phyloP scores from a whole-genome alignment of 2,113 vertebrate genomes.

The Psittacara wagleri region DNA sequence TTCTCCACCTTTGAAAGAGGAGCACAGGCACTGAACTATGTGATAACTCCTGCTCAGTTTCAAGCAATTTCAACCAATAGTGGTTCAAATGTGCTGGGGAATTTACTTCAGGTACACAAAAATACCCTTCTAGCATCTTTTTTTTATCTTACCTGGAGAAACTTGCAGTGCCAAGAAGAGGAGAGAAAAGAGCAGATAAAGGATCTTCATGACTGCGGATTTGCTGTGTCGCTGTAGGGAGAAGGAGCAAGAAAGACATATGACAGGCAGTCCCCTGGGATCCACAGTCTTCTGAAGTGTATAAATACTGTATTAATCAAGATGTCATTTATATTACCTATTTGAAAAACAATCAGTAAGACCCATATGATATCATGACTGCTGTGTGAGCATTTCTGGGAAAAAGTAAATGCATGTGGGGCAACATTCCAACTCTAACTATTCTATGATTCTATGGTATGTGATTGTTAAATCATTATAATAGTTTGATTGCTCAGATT shows the following conservation, averaged over 20 bases:
- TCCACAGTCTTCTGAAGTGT: background rate
- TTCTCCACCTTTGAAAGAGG: background rate
- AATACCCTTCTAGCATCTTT: background rate
- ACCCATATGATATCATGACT: no score
- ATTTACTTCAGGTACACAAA: background rate
- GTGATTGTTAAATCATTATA: background rate
- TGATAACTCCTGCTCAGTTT: background rate
- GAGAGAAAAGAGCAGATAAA: conserved; percentile 51
- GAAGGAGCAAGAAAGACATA: background rate
- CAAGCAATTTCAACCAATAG: background rate
- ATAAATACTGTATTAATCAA: background rate
- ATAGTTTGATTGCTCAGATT: background rate
- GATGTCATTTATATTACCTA: background rate
- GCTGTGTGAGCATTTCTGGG: background rate
- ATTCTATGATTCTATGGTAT: no score
- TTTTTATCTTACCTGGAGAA: conserved; percentile 46
- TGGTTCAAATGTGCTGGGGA: background rate
- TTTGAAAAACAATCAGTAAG: background rate
- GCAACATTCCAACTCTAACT: background rate
- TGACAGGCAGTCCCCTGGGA: background rate
- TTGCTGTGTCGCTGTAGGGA: background rate
- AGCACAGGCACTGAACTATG: background rate
- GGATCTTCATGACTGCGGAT: conserved; percentile 12
- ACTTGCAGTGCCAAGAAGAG: background rate
- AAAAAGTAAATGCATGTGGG: background rate